These are phyloP conservation scores for Rhagologus leucostigma DNA, from an alignment of 2,113 vertebrate genomes.

Conservation along the genomic window DNA sequence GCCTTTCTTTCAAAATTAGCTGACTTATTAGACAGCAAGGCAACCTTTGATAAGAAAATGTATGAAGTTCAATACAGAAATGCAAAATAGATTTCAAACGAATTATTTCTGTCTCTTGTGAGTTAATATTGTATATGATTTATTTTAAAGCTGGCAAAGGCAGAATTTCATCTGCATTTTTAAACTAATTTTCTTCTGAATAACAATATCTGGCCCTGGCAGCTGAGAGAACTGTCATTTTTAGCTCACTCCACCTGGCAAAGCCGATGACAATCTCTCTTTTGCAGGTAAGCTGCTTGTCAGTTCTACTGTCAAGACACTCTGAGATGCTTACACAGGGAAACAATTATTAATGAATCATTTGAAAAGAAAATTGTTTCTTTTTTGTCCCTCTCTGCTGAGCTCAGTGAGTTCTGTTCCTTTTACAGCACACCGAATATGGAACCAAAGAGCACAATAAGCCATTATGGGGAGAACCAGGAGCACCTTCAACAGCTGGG, in stretches of 20 bases:
- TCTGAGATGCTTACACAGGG: not conserved
- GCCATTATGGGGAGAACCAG: fast-evolving
- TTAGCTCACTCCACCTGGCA: not conserved
- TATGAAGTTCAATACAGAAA: not conserved
- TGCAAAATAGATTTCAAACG: not conserved
- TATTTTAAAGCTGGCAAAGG: not conserved
- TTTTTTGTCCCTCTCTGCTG: not conserved
- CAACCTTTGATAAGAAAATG: not conserved
- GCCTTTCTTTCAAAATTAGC: not conserved
- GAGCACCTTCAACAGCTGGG: not conserved
- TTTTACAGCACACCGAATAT: not conserved
- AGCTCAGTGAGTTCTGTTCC: not conserved
- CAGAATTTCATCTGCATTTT: not conserved
- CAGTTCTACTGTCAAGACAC: not conserved
- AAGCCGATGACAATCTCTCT: not conserved
- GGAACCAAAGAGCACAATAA: fast-evolving
- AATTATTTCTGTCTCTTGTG: not conserved
- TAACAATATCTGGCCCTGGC: not conserved
- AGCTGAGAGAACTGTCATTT: not conserved
- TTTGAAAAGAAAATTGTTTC: not conserved
- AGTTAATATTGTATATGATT: not conserved
- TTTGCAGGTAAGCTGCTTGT: not conserved
- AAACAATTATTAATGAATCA: not conserved
- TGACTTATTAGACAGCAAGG: not conserved
- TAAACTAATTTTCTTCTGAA: not conserved